Evolutionary conservation across 1,140 invertebrate species (phyloP).

Genomic region (Anthonomus grandis): DNA sequence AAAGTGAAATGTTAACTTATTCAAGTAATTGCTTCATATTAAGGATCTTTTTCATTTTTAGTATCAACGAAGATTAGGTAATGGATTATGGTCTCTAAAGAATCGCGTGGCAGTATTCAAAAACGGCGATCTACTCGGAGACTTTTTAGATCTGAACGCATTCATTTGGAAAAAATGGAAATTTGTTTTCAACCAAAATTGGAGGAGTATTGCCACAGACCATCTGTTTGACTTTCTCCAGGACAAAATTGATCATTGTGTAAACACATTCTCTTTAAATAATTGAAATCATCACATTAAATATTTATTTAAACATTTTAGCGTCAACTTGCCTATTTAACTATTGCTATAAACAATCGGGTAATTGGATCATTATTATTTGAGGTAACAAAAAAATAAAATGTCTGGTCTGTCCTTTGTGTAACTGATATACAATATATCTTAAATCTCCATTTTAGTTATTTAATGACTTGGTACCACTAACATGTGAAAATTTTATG

Average conservation of each 20-base stretch:
- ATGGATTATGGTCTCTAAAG: conserved; percentile 32
- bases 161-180: conserved; percentile 48
- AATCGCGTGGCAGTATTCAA: conserved; percentile 48
- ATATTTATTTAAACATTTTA: conserved; percentile 46
- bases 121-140: conserved; percentile 50
- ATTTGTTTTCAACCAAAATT: conserved; percentile 47
- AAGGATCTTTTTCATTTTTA: conserved; percentile 8
- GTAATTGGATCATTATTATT: conserved; percentile 51
- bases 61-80: conserved; percentile 20
- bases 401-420: not conserved
- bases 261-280: conserved; percentile 20
- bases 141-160: conserved; percentile 47
- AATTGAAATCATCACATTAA: not conserved
- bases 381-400: conserved; percentile 44
- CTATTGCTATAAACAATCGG: conserved; percentile 48
- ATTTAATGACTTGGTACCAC: conserved; percentile 53
- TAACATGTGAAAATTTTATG: conserved; percentile 52
- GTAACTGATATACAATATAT: not conserved
- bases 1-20: conserved; percentile 28
- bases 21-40: not conserved
- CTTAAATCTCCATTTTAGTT: conserved; percentile 43
- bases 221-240: conserved; percentile 43
- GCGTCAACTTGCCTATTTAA: conserved; percentile 53
- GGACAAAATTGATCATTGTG: conserved; percentile 25
- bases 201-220: conserved; percentile 45